These are phyloP conservation scores for Porites divaricata DNA, from an alignment of 92 coral and sea anemone genomes.

Conservation along the genomic window DNA sequence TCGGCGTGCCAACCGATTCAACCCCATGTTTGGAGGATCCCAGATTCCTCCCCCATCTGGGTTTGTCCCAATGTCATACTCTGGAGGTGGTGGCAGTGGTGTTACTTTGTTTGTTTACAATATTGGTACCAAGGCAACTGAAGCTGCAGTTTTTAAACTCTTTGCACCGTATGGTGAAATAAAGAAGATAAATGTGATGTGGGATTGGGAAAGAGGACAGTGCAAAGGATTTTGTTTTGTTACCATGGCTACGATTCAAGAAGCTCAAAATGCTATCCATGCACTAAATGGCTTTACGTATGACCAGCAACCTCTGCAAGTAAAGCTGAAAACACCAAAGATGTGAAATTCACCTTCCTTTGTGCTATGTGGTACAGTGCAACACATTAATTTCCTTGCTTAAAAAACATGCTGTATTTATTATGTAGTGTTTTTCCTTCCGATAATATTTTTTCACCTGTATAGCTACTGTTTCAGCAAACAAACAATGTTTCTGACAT, in stretches of 20 bases:
- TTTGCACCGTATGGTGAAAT: slow-evolving; percentile 74
- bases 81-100: slow-evolving; percentile 47
- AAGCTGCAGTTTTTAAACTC: slow-evolving; percentile 70
- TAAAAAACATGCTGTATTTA: too few species aligned
- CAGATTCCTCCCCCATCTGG: slow-evolving; percentile 52
- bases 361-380: neutral
- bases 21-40: slow-evolving; percentile 67
- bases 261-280: slow-evolving; percentile 74
- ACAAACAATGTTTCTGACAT: too few species aligned
- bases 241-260: slow-evolving; percentile 73
- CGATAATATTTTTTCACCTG: too few species aligned
- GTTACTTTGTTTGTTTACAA: slow-evolving; percentile 77
- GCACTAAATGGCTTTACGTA: slow-evolving; percentile 74
- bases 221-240: slow-evolving; percentile 88
- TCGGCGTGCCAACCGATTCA: slow-evolving; percentile 76
- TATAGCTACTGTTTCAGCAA: too few species aligned
- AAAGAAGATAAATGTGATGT: slow-evolving; percentile 79
- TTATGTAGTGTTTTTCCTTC: too few species aligned
- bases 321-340: slow-evolving; percentile 74
- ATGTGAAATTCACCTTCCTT: neutral
- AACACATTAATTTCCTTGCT: too few species aligned
- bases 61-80: slow-evolving; percentile 18
- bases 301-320: slow-evolving; percentile 72
- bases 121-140: slow-evolving; percentile 68
- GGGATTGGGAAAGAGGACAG: slow-evolving; percentile 80